These are phyloP conservation scores for Hystrix cristata DNA, from an alignment of 2,113 vertebrate genomes.

Conservation along the genomic window DNA sequence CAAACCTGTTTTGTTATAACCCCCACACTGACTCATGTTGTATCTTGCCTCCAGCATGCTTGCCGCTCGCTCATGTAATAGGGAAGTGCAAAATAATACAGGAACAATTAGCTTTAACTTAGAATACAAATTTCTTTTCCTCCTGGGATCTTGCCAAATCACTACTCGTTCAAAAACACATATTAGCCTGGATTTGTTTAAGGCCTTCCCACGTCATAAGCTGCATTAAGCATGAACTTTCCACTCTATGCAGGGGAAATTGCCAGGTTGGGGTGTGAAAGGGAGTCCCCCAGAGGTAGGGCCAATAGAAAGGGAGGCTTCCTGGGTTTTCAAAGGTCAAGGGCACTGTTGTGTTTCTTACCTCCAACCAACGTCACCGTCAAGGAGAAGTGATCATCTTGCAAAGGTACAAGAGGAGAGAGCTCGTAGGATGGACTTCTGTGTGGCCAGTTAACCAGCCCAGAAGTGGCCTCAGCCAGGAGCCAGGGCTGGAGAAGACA, in stretches of 20 bases:
- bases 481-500: neutral
- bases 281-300: neutral
- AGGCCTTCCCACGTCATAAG: neutral
- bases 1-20: slow-evolving; percentile 7
- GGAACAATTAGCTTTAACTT: slow-evolving; percentile 16
- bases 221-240: neutral
- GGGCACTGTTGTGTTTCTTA: neutral
- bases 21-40: neutral
- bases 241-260: neutral
- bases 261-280: neutral
- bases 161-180: neutral
- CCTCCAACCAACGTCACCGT: neutral
- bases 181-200: neutral
- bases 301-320: neutral
- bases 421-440: neutral
- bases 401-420: too few relatives aligned
- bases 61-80: neutral
- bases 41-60: slow-evolving; percentile 48
- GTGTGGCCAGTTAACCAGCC: neutral
- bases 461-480: too few relatives aligned
- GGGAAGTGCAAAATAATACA: slow-evolving; percentile 1
- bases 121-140: slow-evolving; percentile 34
- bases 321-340: neutral
- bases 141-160: slow-evolving; percentile 50
- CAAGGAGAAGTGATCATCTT: neutral